A percentile compares a stretch with the other conserved stretches of the same genome.
Evolutionary conservation across 2,888 invertebrate genomes (phyloP).

Genomic region (Drosophila differens): DNA sequence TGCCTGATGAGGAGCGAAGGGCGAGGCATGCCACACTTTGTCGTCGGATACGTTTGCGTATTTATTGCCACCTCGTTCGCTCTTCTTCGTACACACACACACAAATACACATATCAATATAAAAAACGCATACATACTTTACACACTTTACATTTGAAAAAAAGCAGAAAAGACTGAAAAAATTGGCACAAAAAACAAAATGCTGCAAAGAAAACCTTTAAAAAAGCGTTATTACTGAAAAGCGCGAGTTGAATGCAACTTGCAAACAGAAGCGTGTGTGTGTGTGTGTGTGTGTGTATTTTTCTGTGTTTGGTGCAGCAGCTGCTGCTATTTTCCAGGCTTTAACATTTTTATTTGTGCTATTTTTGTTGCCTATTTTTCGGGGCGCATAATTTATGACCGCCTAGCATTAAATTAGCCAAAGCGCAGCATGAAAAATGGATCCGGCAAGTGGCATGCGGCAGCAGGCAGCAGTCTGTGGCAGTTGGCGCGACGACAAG

Average conservation of each 20-base stretch:
- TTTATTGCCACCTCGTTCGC: slow-evolving; percentile 65
- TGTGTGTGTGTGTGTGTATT: slow-evolving; percentile 13
- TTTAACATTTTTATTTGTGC: slow-evolving; percentile 48
- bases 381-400: slow-evolving; percentile 76
- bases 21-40: slow-evolving; percentile 33
- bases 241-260: slow-evolving; percentile 74
- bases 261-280: slow-evolving; percentile 34
- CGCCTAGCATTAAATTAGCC: slow-evolving; percentile 79
- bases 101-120: slow-evolving; percentile 29
- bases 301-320: slow-evolving; percentile 52
- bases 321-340: slow-evolving; percentile 77
- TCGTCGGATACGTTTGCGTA: slow-evolving; percentile 65
- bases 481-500: slow-evolving; percentile 64
- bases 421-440: slow-evolving; percentile 81
- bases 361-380: slow-evolving; percentile 69
- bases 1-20: neutral
- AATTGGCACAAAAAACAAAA: slow-evolving; percentile 55
- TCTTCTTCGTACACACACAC: slow-evolving; percentile 25
- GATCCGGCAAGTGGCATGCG: slow-evolving; percentile 57
- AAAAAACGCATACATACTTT: slow-evolving; percentile 35
- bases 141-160: slow-evolving; percentile 49
- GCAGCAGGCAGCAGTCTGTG: slow-evolving; percentile 28
- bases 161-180: slow-evolving; percentile 51
- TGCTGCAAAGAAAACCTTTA: slow-evolving; percentile 24
- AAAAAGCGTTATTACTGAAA: slow-evolving; percentile 69